A percentile compares a stretch with the other conserved stretches of the same genome.
phyloP scores from a whole-genome alignment of 2,888 invertebrate genomes.

The Diplazon laetatorius region DNA sequence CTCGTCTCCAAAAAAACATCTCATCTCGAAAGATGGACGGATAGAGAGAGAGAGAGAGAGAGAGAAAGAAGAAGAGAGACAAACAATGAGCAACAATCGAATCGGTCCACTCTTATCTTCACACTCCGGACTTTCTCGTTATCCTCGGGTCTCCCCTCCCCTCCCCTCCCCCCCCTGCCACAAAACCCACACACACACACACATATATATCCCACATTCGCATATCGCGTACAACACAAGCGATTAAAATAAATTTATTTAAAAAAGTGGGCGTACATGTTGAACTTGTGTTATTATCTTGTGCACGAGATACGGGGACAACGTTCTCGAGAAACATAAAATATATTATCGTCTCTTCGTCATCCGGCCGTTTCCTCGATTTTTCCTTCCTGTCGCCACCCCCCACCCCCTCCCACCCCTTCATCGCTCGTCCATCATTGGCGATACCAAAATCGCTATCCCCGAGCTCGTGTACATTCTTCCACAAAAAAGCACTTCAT shows the following conservation, averaged over 20 bases:
- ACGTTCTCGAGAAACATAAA: conserved; percentile 43
- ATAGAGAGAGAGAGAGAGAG: too few species aligned
- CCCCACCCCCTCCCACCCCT: neutral
- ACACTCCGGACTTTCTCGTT: conserved; percentile 15
- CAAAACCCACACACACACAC: too few species aligned
- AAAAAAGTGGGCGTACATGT: conserved; percentile 48
- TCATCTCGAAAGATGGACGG: too few species aligned
- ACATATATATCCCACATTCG: too few species aligned
- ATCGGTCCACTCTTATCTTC: conserved; percentile 36
- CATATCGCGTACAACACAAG: too few species aligned
- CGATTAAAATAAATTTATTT: too few species aligned
- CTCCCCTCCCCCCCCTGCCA: too few species aligned
- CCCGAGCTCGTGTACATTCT: too few species aligned
- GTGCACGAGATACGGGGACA: conserved; percentile 46
- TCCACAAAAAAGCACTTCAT: too few species aligned
- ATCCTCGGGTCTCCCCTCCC: conserved; percentile 18
- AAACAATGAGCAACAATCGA: conserved; percentile 37
- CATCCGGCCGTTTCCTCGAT: neutral
- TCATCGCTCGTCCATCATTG: too few species aligned
- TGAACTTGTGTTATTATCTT: conserved; percentile 40
- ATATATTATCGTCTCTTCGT: conserved; percentile 33
- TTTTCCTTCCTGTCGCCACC: neutral
- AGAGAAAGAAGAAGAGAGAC: too few species aligned
- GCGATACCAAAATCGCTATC: neutral
- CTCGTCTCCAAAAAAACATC: too few species aligned